These are phyloP conservation scores for Cossypha heuglini DNA, from an alignment of 2,797 vertebrate species.

Conservation along the genomic window DNA sequence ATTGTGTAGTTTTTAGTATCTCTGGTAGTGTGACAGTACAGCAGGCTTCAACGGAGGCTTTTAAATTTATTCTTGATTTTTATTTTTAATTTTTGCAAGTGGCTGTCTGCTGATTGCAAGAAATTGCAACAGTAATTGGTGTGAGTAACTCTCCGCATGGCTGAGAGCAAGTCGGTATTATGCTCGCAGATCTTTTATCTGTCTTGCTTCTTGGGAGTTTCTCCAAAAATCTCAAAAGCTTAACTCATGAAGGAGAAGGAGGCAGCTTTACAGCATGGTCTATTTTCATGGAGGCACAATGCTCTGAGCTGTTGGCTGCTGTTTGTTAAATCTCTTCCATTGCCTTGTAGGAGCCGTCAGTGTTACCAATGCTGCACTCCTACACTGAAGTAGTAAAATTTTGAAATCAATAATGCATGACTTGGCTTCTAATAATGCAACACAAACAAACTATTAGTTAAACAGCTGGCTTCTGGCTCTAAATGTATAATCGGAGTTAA, in stretches of 20 bases:
- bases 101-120: constrained; percentile 7
- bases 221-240: constrained; percentile 27
- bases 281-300: neutral
- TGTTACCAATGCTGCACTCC: neutral
- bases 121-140: constrained; percentile 35
- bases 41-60: neutral
- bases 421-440: constrained; percentile 58
- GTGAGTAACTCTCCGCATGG: neutral
- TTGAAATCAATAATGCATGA: constrained; percentile 64
- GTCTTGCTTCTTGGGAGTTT: neutral
- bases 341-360: neutral
- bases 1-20: neutral
- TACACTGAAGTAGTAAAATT: constrained; percentile 8
- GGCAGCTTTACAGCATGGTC: neutral
- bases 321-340: neutral
- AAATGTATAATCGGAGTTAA: constrained; percentile 62
- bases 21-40: neutral
- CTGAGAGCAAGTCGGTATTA: neutral
- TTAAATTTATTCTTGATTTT: neutral
- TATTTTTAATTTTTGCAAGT: neutral
- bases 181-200: neutral
- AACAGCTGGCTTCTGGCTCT: constrained; percentile 64
- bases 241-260: neutral
- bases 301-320: neutral
- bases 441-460: constrained; percentile 64